These are phyloP conservation scores for Micropoecilia bifurca DNA, from an alignment of 2,797 vertebrate genomes.

Conservation along the genomic window DNA sequence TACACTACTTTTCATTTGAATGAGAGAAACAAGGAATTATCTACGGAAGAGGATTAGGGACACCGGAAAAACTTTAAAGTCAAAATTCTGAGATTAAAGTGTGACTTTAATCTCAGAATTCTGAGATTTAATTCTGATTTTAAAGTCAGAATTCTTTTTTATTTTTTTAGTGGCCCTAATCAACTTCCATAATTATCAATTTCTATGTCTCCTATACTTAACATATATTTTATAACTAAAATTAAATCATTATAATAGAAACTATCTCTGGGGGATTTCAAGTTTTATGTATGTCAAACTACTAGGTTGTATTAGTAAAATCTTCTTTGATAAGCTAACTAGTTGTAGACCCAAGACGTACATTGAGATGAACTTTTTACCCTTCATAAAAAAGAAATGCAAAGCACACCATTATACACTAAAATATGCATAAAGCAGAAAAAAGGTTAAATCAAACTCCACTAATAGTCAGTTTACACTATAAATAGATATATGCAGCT, in stretches of 20 bases:
- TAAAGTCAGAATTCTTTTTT: too few species aligned
- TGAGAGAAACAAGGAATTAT: too few species aligned
- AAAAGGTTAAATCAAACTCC: not conserved
- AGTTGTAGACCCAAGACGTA: not conserved
- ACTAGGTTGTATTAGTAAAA: not conserved
- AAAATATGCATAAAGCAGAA: not conserved
- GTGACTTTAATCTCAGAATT: too few species aligned
- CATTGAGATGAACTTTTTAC: not conserved
- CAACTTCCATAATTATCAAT: too few species aligned
- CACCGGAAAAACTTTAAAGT: too few species aligned
- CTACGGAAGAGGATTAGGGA: too few species aligned
- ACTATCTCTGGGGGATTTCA: not conserved
- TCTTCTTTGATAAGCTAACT: not conserved
- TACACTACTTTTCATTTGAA: not conserved
- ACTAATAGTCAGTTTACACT: not conserved
- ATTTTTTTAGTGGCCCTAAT: too few species aligned
- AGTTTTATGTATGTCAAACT: not conserved
- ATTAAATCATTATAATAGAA: not conserved
- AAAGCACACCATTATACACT: not conserved
- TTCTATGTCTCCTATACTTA: not conserved
- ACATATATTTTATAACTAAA: not conserved
- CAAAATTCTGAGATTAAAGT: too few species aligned
- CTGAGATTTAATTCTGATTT: too few species aligned
- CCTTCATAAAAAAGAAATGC: not conserved
- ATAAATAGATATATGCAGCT: slow-evolving; percentile 1